A percentile compares a stretch with the other conserved stretches of the same genome.
Conservation (phyloP, 2,888 invertebrate genomes). For the Eupithecia vulgata region DNA sequence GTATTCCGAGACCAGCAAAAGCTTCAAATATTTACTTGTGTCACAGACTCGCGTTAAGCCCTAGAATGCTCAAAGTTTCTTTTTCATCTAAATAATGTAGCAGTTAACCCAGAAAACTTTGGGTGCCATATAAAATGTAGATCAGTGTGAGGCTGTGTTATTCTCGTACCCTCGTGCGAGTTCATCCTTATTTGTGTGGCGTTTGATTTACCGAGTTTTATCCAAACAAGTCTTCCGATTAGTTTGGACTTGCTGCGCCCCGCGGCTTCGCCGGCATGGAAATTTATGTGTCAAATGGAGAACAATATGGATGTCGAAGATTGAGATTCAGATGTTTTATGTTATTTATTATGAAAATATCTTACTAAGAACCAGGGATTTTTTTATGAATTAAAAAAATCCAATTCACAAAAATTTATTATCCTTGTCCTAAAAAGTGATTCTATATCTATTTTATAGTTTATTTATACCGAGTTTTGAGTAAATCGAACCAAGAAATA, state of each 20-base stretch:
- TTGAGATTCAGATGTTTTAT: too few relatives aligned
- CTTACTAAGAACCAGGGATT: too few relatives aligned
- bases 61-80: conserved; percentile 1
- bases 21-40: background rate
- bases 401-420: too few relatives aligned
- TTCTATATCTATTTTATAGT: too few relatives aligned
- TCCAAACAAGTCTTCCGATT: conserved; percentile 40
- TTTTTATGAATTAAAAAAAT: too few relatives aligned
- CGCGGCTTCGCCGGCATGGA: too few relatives aligned
- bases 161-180: conserved; percentile 18
- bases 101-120: conserved; percentile 32
- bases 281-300: too few relatives aligned
- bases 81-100: conserved; percentile 16
- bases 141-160: conserved; percentile 17
- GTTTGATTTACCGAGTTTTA: conserved; percentile 32
- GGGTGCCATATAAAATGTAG: conserved; percentile 20
- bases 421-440: too few relatives aligned
- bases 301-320: too few relatives aligned
- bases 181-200: conserved; percentile 40
- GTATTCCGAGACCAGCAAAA: background rate
- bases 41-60: background rate
- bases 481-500: too few relatives aligned
- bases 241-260: background rate
- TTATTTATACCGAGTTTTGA: too few relatives aligned
- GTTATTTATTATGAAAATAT: too few relatives aligned